Base-by-base conservation (phyloP, 2,797 vertebrate species). In the Chromis chromis region DNA sequence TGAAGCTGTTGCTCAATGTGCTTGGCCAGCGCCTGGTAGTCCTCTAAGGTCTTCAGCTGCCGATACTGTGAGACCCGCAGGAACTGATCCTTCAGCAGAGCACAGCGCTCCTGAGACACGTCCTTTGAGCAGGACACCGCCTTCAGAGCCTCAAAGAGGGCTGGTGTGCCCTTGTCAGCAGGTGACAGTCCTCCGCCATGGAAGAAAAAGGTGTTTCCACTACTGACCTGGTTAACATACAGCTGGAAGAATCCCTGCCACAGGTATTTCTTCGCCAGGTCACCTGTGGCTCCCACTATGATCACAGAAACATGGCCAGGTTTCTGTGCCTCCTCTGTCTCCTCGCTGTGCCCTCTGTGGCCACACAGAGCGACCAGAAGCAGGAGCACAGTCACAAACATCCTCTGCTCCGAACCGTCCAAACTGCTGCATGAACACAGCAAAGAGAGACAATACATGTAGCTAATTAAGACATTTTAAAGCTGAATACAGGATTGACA, bases 201-300 rank as follows among this genome's bases (percentile, higher is more conserved):
- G 88, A 99, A 99, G 0, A 96, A 96, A 52, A 99, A 98, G 66
- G 89, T 96, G 92, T 96, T 92, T 27, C 96, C 95, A 0, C 92
- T 91, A 61, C 84, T 93, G 10, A 93, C 94, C 75, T 98, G 95
- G 19, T 95, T 95, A 1, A 91, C 62, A 65, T 99, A 99, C 3
- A 98, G 94, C 53, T 97, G 94, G 87, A 99, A 99, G 0, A 99
- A 93, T 1, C 96, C 97, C 76, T 97, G 96, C 98, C 98, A 99
- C 28, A 99, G 81, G 83, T 99, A 99, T 76, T 99, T 99, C 83
- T 89, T 96, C 6, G 98, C 98, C 87, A 99, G 77, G 86, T 99
- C 98, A 0, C 98, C 98, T 0, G 96, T 99, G 33, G 95, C 96
- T 61, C 98, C 98, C 69, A 99, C 91, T 58, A 99, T 83, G 52